Conservation (phyloP, 2,113 vertebrate species). For the Pholis gunnellus region DNA sequence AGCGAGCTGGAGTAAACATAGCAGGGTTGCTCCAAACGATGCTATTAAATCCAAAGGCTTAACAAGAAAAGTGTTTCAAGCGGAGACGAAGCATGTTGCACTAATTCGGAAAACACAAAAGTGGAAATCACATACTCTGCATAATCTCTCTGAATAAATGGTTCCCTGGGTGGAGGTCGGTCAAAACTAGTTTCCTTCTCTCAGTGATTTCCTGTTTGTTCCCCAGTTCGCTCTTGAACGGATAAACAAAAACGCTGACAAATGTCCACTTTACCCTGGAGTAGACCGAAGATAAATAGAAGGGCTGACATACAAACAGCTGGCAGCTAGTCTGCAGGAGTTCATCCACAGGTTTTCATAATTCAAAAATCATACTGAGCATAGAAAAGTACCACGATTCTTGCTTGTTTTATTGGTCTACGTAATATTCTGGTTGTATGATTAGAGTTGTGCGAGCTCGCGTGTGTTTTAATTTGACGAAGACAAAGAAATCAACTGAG, state of each 20-base stretch:
- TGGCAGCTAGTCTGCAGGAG: slow-evolving; percentile 2
- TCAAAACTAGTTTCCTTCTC: slow-evolving; percentile 29
- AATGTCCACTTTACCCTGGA: slow-evolving; percentile 18
- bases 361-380: slow-evolving; percentile 1
- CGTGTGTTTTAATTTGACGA: slow-evolving; percentile 22
- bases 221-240: slow-evolving; percentile 18
- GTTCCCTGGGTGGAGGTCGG: slow-evolving; percentile 29
- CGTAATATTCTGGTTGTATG: neutral
- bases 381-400: slow-evolving; percentile 22
- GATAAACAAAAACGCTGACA: slow-evolving; percentile 29
- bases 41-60: slow-evolving; percentile 67
- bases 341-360: slow-evolving; percentile 3
- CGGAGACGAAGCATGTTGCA: slow-evolving; percentile 57
- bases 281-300: slow-evolving; percentile 7
- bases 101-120: slow-evolving; percentile 47
- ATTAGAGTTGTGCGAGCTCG: slow-evolving; percentile 34
- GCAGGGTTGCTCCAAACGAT: slow-evolving; percentile 60
- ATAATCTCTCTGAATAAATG: slow-evolving; percentile 24
- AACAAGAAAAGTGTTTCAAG: slow-evolving; percentile 72
- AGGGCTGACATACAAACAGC: slow-evolving; percentile 2
- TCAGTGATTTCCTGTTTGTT: slow-evolving; percentile 47
- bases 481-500: slow-evolving; percentile 17
- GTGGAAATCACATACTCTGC: slow-evolving; percentile 44
- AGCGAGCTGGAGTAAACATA: slow-evolving; percentile 57
- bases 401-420: neutral